Base-by-base conservation (phyloP, 2,113 vertebrate species). In the Motacilla alba region DNA sequence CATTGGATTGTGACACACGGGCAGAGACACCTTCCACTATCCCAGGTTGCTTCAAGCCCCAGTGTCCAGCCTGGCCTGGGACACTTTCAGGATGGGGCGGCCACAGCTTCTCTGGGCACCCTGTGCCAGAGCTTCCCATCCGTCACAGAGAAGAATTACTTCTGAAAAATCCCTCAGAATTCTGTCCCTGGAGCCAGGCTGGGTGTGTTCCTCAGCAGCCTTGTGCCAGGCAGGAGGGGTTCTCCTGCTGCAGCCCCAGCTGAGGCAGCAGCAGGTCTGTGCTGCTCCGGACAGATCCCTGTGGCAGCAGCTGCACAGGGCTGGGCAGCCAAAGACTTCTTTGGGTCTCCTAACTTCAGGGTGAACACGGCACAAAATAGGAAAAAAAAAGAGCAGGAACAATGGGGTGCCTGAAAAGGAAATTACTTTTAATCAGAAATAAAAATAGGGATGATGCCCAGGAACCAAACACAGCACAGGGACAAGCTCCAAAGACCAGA, bases 1-100 rank as follows among this genome's bases (percentile, higher is more conserved):
- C 20, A 9, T 11, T 0, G 0, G 5, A 15, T 30, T 0, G 0
- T 30, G 33, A 18, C 20, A 5, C 0, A 1, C 13, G 8, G 8
- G 26, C 67, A 37, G 13, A 13, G 37, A 4, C 67, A 26, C 12
- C 10, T 72, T 12, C 47, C 47, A 26, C 26, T 44, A 2, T 24
- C 37, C 46, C 56, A 20, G 37, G 30, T 4, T 4, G 5, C 16
- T 31, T 37, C 30, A 23, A 43, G 23, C 30, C 19, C 28, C 12
- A 6, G 0, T 39, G 13, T 43, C 66, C 44, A 69, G 0, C 9
- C 19, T 35, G 23, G 9, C 20, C 31, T 52, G 5, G 35, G 37
- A 52, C 67, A 31, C 33, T 68, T 5, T n/a, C 43, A 26, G 41
- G 33, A 39, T 58, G 53, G 28, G n/a, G n/a, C 2, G 0, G 53